Base-by-base conservation (phyloP, 2,888 invertebrate species). In the Quadroppia sp. region DNA sequence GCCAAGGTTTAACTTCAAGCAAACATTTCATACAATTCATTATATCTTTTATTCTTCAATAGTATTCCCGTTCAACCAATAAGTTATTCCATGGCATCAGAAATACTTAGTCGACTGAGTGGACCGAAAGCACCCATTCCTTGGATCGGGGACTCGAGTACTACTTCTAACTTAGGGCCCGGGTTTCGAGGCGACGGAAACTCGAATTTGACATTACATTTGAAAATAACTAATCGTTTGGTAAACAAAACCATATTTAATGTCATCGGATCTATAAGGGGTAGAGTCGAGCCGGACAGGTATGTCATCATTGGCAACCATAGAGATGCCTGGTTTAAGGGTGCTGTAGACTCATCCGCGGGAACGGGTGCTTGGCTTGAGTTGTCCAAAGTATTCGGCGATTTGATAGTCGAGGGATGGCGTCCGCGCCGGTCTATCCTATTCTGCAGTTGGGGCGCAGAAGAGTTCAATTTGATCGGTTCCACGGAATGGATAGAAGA, bases 231-330 rank as follows among this genome's bases (percentile, higher is more conserved):
- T 67, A 81, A 80, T 61, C 70, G 76, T 20, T 79, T 79, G 45
- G 74, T 78, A 3, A 78, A 78, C 40, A 76, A 77, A 70, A 80
- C 76, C 9, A 77, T 80, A 4, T 79, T 80, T 69, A 82, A 82
- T 77, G 82, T 80, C 6, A 77, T 81, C 69, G 81, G 81, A 15
- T 78, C 80, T 30, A 81, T 83, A 20, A 76, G 76, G 69, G 82
- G 82, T 2, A 77, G 77, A 15, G 78, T 81, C 0, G 82, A 83
- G 74, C 82, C 82, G 76, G 79, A 79, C 71, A 71, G 78, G 17
- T 79, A 79, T 69, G 76, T 79, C 15, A 70, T 78, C 15, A 70
- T 78, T 17, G 78, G 79, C 11, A 75, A 75, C 30, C 77, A 77
- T 61, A 71, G 80, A 25, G 80, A 80, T 75, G 76, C 79, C 17